Conservation (phyloP, 35 echinoderm and acorn worm species). For the Acanthaster planci region DNA sequence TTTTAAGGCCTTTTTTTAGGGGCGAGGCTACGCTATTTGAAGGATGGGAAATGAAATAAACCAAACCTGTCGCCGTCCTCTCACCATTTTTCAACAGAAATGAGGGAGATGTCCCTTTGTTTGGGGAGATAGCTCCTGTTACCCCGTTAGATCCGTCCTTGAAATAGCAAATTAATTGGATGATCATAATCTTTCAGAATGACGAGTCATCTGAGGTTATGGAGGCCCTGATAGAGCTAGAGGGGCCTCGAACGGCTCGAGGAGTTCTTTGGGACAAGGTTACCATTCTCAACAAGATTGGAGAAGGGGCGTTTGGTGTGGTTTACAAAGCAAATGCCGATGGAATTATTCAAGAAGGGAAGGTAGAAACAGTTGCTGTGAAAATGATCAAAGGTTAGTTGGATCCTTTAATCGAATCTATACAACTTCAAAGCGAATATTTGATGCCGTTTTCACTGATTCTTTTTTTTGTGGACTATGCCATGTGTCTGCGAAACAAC, state of each 20-base stretch:
- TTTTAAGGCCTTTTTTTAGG: too few relatives aligned
- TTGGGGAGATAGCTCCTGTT: not conserved
- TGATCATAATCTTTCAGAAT: not conserved
- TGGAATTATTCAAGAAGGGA: slow-evolving; percentile 31
- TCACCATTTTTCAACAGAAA: too few relatives aligned
- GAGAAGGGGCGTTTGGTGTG: slow-evolving; percentile 67
- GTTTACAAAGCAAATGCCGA: slow-evolving; percentile 73
- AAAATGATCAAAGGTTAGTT: slow-evolving; percentile 81
- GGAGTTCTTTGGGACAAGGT: slow-evolving; percentile 32
- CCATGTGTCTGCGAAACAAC: too few relatives aligned
- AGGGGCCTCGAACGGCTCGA: not conserved
- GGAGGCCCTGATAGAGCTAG: not conserved
- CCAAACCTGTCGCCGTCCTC: too few relatives aligned
- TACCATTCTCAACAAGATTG: slow-evolving; percentile 34
- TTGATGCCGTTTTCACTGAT: too few relatives aligned
- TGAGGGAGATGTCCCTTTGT: not conserved
- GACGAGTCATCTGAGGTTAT: too few relatives aligned
- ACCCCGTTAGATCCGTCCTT: not conserved
- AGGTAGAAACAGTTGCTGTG: slow-evolving; percentile 63
- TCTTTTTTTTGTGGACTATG: too few relatives aligned
- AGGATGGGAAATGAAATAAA: too few relatives aligned
- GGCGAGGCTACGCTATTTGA: too few relatives aligned
- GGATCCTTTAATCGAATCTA: too few relatives aligned
- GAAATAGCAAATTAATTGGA: not conserved
- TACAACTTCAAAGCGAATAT: too few relatives aligned